These are phyloP conservation scores for Xestia rhomboidea DNA, from an alignment of 2,888 invertebrate genomes.

Conservation along the genomic window DNA sequence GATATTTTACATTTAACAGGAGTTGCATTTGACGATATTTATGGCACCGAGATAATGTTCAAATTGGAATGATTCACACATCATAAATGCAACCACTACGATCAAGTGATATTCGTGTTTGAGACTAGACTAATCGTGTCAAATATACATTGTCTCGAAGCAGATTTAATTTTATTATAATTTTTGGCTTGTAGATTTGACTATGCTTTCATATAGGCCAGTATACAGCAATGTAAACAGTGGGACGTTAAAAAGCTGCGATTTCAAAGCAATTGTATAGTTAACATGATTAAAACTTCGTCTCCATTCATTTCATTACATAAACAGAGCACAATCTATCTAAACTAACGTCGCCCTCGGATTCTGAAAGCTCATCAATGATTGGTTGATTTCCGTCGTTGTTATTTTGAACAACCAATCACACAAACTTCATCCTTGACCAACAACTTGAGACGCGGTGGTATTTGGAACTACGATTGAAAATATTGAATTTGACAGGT, in stretches of 20 bases:
- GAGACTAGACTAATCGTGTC: conserved; percentile 44
- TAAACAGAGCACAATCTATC: conserved; percentile 52
- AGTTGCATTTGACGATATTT: conserved; percentile 18
- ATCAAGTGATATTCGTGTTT: conserved; percentile 43
- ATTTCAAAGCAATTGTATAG: conserved; percentile 28
- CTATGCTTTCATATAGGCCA: not conserved
- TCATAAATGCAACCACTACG: conserved; percentile 17
- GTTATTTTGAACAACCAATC: not conserved
- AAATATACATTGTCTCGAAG: conserved; percentile 32
- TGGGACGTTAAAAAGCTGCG: not conserved
- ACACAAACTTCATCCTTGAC: not conserved
- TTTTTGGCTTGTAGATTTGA: not conserved
- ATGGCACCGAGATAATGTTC: conserved; percentile 46
- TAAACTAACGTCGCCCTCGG: conserved; percentile 27
- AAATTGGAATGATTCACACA: conserved; percentile 38
- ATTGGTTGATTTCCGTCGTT: conserved; percentile 10
- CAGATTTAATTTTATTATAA: not conserved
- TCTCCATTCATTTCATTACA: conserved; percentile 22
- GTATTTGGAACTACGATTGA: not conserved
- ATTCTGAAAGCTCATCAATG: conserved; percentile 7
- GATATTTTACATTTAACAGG: not conserved
- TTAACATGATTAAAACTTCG: conserved; percentile 37
- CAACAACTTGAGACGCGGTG: not conserved
- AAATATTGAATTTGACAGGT: not conserved
- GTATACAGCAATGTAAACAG: not conserved